These are phyloP conservation scores for Eledona agricola DNA, from an alignment of 2,888 invertebrate genomes.

Conservation along the genomic window DNA sequence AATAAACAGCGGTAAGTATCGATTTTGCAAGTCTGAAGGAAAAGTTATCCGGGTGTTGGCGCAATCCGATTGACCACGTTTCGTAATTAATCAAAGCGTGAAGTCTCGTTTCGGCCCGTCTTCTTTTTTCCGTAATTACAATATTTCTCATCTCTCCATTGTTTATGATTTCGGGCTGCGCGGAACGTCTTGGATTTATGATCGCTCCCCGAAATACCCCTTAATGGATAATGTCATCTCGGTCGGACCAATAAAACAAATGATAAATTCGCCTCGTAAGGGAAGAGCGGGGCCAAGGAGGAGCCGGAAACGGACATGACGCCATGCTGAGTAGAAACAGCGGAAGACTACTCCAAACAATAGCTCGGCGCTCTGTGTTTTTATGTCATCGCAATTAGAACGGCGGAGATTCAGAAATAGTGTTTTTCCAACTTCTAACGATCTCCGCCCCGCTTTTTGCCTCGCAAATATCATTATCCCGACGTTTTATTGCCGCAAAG, in stretches of 20 bases:
- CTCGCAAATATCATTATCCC: slow-evolving; percentile 57
- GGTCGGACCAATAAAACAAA: slow-evolving; percentile 52
- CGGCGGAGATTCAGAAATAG: slow-evolving; percentile 58
- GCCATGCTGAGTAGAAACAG: slow-evolving; percentile 64
- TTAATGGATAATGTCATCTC: slow-evolving; percentile 51
- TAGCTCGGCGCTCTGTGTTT: slow-evolving; percentile 60
- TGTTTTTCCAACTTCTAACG: slow-evolving; percentile 57
- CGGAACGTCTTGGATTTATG: slow-evolving; percentile 40
- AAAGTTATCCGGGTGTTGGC: slow-evolving; percentile 5
- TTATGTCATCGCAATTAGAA: slow-evolving; percentile 61
- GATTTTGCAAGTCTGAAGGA: too few species aligned
- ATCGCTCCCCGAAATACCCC: slow-evolving; percentile 42
- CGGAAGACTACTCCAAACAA: slow-evolving; percentile 63
- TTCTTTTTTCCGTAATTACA: neutral
- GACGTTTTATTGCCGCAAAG: slow-evolving; percentile 49
- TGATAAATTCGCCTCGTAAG: slow-evolving; percentile 52
- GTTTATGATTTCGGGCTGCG: slow-evolving; percentile 10
- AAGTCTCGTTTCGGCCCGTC: neutral
- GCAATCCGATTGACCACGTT: slow-evolving; percentile 3
- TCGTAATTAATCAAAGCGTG: slow-evolving; percentile 10
- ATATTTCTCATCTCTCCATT: slow-evolving; percentile 1
- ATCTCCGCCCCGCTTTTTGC: slow-evolving; percentile 52
- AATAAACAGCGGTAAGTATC: too few species aligned
- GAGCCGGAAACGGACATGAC: slow-evolving; percentile 64
- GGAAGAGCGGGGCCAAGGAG: slow-evolving; percentile 44